These are phyloP conservation scores for Cricetomys ansorgei DNA, from an alignment of 2,113 vertebrate genomes.

Conservation along the genomic window DNA sequence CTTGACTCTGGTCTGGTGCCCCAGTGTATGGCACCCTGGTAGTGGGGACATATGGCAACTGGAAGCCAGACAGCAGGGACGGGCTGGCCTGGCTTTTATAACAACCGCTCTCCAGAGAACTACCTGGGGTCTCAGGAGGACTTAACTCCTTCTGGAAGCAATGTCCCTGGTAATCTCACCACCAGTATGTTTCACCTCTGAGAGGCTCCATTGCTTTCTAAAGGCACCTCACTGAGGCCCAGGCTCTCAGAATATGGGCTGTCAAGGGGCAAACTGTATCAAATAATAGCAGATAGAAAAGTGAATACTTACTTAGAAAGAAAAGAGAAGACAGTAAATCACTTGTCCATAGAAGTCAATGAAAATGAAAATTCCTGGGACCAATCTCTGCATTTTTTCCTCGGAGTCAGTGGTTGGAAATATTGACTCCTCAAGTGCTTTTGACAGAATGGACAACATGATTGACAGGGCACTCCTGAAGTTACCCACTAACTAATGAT, in stretches of 20 bases:
- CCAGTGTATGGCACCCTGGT: neutral
- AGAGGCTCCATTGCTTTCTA: neutral
- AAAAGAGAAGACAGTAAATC: neutral
- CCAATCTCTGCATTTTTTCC: rapidly evolving
- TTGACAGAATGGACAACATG: neutral
- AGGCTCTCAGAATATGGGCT: neutral
- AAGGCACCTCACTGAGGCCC: neutral
- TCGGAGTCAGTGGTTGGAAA: neutral
- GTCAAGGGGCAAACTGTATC: neutral
- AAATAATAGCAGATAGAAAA: neutral
- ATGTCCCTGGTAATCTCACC: neutral
- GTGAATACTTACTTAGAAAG: neutral
- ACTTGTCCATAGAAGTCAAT: neutral
- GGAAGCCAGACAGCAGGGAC: neutral
- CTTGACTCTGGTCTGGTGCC: neutral
- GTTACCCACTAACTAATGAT: neutral
- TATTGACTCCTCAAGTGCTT: neutral
- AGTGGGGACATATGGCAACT: neutral
- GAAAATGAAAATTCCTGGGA: neutral
- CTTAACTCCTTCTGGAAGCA: neutral
- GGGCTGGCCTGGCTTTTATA: neutral
- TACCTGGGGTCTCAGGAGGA: neutral
- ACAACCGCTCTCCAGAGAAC: neutral
- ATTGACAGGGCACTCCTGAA: neutral
- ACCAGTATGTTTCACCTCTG: neutral